Conservation (phyloP, 2,888 invertebrate genomes). For the Machimus rusticus region DNA sequence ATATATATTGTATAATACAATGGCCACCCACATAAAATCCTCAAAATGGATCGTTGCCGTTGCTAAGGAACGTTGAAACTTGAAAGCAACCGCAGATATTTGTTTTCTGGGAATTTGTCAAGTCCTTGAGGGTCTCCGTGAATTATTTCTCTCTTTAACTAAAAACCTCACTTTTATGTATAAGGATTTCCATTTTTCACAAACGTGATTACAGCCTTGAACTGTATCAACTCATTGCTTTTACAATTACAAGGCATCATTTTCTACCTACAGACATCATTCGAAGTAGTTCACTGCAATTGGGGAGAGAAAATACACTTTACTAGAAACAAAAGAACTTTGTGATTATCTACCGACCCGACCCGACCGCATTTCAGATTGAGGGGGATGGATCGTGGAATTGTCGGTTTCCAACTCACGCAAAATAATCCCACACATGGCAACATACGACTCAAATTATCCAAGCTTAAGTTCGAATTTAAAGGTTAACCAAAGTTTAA, state of each 20-base stretch:
- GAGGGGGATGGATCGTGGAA: not conserved
- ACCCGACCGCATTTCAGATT: not conserved
- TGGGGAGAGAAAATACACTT: not conserved
- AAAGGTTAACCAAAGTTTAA: not conserved
- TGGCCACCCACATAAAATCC: not conserved
- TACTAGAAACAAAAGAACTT: not conserved
- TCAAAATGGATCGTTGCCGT: not conserved
- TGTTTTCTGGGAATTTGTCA: not conserved
- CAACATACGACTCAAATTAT: not conserved
- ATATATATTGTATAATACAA: not conserved
- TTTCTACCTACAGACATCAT: not conserved
- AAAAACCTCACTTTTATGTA: not conserved
- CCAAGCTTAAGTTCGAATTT: not conserved
- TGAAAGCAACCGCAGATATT: not conserved
- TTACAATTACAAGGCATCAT: not conserved
- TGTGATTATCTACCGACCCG: not conserved
- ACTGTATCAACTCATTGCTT: not conserved
- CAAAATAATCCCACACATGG: not conserved
- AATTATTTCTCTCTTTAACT: not conserved
- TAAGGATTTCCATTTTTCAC: not conserved
- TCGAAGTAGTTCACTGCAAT: not conserved
- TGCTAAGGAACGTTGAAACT: not conserved
- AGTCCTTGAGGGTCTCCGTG: not conserved
- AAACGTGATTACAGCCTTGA: not conserved
- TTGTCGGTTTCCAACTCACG: not conserved